Conservation (phyloP, 2,113 vertebrate species). For the Todiramphus saurophagus region DNA sequence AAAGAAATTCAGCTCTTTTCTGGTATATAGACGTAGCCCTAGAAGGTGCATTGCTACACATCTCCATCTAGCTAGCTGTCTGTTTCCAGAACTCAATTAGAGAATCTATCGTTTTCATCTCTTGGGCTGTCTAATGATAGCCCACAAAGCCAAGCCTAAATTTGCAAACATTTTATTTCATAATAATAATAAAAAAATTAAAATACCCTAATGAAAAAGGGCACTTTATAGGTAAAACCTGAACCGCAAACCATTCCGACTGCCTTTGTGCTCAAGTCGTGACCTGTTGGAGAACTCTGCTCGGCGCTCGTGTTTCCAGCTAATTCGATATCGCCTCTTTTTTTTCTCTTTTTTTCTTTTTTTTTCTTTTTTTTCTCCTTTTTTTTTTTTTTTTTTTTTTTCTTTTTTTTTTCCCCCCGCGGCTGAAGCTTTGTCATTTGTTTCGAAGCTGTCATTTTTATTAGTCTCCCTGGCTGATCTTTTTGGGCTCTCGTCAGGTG, state of each 20-base stretch:
- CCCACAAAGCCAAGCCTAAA: not conserved
- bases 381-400: not conserved
- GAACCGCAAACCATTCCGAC: not conserved
- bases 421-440: constrained; percentile 63
- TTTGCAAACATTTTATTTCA: not conserved
- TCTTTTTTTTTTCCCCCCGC: not conserved
- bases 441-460: constrained; percentile 77
- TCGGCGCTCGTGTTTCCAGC: constrained; percentile 12
- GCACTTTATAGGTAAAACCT: not conserved
- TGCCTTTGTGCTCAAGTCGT: not conserved
- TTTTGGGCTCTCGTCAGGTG: constrained; percentile 73
- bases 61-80: not conserved
- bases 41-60: not conserved
- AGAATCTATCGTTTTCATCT: not conserved
- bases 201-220: not conserved
- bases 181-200: not conserved
- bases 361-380: not conserved
- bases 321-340: constrained; percentile 39
- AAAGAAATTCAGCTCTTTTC: not conserved
- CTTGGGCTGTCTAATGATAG: not conserved
- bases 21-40: not conserved
- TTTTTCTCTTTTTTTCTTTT: not conserved
- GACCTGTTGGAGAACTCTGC: constrained; percentile 54
- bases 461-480: constrained; percentile 76
- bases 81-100: not conserved